Base-by-base conservation (phyloP, 2,113 vertebrate genomes). In the Ammodramus savannarum region DNA sequence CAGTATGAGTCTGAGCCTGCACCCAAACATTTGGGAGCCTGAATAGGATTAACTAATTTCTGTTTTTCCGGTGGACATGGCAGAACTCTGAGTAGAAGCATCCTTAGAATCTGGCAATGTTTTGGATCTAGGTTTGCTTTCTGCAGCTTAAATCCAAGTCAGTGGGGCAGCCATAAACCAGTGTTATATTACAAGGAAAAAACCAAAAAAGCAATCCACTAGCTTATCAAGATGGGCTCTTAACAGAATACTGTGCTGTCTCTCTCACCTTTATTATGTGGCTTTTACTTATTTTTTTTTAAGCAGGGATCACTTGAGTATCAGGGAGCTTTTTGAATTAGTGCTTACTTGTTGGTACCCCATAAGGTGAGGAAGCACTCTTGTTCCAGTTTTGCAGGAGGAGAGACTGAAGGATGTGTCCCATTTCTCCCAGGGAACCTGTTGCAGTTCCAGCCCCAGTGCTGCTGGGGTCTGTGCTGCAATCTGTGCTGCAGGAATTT, bases 151-250 rank as follows among this genome's bases (percentile, higher is more conserved):
- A 66, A 67, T 80, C 9, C 23, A 69, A 65, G 34, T 87, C 52
- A 38, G 22, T 46, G 51, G 8, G 22, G 26, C 68, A 95, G 41
- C 25, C 48, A 29, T 38, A 89, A 76, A 44, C 15, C 17, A 48
- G 27, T 43, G 13, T 32, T 66, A 10, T 1, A 26, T 46, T 38
- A 38, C 49, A 94, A 80, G 19, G 48, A 39, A 59, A 69, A 69
- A 29, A 0, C 0, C 1, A 4, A 55, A 29, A 36, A 79, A 16
- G 11, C 2, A 0, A 38, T 34, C 23, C 74, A 36, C 46, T 87
- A 41, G 22, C 13, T 93, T 92, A 79, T 84, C 68, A 78, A 46
- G 46, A 31, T 1, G 4, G 18, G 16, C 13, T 59, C 3, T 48
- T 82, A 59, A 16, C 22, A 73, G 49, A 76, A 34, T 38, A 19